Evolutionary conservation across 1,140 invertebrate genomes (phyloP).

Genomic region (Philopotamus ludificatus): DNA sequence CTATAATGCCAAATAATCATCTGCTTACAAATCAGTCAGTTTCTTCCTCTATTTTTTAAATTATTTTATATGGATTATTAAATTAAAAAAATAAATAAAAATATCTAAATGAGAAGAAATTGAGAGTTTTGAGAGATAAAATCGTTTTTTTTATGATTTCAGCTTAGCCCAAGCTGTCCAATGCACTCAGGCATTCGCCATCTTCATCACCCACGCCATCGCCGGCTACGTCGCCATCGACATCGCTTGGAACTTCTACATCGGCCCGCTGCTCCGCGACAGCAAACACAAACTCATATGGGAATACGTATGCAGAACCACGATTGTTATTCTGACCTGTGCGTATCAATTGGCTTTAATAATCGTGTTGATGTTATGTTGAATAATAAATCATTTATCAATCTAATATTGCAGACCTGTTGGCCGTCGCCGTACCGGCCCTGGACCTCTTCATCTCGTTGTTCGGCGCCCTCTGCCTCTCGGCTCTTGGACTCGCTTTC

Average conservation of each 20-base stretch:
- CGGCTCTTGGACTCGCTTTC: slow-evolving; percentile 79
- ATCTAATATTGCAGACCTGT: slow-evolving; percentile 61
- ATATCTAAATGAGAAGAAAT: no score
- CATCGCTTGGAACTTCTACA: slow-evolving; percentile 71
- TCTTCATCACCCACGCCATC: slow-evolving; percentile 81
- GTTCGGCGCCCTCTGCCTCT: slow-evolving; percentile 80
- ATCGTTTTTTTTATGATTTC: no score
- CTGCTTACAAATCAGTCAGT: no score
- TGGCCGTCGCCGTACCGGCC: slow-evolving; percentile 77
- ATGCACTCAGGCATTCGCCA: slow-evolving; percentile 74
- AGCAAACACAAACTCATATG: slow-evolving; percentile 47
- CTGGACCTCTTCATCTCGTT: slow-evolving; percentile 83
- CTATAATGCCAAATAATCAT: no score
- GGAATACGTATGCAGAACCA: slow-evolving; percentile 51
- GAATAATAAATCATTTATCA: no score
- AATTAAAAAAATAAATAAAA: no score
- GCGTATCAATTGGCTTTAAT: no score
- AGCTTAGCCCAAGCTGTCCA: slow-evolving; percentile 74
- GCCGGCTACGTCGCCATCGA: slow-evolving; percentile 89
- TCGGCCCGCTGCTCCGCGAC: slow-evolving; percentile 39
- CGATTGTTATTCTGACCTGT: slow-evolving; percentile 53
- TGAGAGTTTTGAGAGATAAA: not conserved
- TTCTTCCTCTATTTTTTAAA: no score
- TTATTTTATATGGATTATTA: no score
- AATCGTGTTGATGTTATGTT: no score